phyloP scores from a whole-genome alignment of 2,888 invertebrate species.

The Lycophotia porphyrea region DNA sequence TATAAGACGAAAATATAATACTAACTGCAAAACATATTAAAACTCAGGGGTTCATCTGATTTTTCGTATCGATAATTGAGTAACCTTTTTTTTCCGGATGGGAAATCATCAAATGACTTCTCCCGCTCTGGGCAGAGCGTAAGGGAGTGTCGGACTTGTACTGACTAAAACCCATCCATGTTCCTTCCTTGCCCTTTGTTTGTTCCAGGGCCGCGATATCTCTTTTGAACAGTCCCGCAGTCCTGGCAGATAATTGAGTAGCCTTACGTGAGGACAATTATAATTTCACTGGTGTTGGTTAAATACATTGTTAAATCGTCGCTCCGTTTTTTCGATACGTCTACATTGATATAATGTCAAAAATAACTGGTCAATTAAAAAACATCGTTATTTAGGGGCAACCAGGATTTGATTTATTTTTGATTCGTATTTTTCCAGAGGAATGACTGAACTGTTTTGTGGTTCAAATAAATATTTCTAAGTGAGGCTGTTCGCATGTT shows the following conservation, averaged over 20 bases:
- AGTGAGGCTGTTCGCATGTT: not conserved
- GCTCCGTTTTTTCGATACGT: not conserved
- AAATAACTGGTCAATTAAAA: not conserved
- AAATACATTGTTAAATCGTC: not conserved
- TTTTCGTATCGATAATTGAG: not conserved
- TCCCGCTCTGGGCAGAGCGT: no score
- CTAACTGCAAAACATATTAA: not conserved
- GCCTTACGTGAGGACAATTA: no score
- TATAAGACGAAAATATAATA: not conserved
- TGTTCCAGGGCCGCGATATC: no score
- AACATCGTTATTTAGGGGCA: no score
- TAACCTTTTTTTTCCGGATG: no score
- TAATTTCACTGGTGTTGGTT: not conserved
- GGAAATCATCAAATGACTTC: no score
- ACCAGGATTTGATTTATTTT: not conserved
- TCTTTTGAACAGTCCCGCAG: no score
- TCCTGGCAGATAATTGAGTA: no score
- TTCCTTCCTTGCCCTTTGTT: no score
- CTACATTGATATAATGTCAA: not conserved
- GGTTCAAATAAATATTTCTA: not conserved
- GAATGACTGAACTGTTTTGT: not conserved
- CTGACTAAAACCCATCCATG: no score
- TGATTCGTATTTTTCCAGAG: not conserved
- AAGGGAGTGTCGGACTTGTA: no score
- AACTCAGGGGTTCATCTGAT: not conserved